Conservation (phyloP, 2,888 invertebrate species). For the Netelia melanura region DNA sequence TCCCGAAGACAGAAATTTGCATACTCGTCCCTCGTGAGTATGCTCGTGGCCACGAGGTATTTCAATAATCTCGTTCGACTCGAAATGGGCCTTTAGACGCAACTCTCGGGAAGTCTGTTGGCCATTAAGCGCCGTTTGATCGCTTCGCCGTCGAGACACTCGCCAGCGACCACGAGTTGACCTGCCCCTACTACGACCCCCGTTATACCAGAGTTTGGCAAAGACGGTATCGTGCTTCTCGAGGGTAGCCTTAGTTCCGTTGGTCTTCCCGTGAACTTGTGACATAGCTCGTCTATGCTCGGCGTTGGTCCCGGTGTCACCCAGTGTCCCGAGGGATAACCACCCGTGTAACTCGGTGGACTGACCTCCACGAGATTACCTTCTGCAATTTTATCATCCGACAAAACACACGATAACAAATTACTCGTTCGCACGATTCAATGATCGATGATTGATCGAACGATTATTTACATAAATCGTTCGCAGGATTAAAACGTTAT, state of each 20-base stretch:
- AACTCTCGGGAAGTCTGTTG: constrained; percentile 94
- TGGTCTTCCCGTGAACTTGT: constrained; percentile 82
- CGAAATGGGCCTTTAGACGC: constrained; percentile 88
- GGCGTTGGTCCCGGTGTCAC: constrained; percentile 85
- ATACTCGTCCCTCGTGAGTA: too few species aligned
- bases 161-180: constrained; percentile 83
- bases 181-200: constrained; percentile 78
- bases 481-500: too few species aligned
- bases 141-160: constrained; percentile 91
- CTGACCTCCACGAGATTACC: constrained; percentile 82
- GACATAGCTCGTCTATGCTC: constrained; percentile 83
- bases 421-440: not conserved
- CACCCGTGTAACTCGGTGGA: constrained; percentile 82
- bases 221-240: constrained; percentile 80
- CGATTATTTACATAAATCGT: too few species aligned
- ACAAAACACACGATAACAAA: not conserved
- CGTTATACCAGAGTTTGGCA: constrained; percentile 73
- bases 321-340: constrained; percentile 85
- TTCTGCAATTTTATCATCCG: constrained; percentile 74
- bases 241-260: constrained; percentile 83
- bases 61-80: too few species aligned
- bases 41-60: too few species aligned
- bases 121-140: constrained; percentile 95
- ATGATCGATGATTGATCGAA: not conserved
- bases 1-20: too few species aligned